A percentile compares a stretch with the other conserved stretches of the same genome.
Evolutionary conservation across 2,888 invertebrate genomes (phyloP).

Genomic region (Diploptera punctata): DNA sequence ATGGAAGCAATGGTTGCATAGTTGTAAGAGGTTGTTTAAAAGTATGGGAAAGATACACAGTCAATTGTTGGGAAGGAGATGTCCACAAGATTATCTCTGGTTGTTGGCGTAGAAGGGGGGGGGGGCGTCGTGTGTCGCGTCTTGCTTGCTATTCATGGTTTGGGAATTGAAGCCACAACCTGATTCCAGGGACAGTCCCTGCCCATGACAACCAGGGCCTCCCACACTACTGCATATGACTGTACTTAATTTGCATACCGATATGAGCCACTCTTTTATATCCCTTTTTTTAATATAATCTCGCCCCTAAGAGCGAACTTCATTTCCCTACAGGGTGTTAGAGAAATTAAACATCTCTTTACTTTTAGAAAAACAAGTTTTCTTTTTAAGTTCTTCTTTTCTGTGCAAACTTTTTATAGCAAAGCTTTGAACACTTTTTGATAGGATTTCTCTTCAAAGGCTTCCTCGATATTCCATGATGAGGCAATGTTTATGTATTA

Average conservation of each 20-base stretch:
- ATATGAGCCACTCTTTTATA: background rate
- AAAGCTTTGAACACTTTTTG: constrained; percentile 15
- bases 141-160: constrained; percentile 37
- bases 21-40: too few species aligned
- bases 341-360: too few species aligned
- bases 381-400: constrained; percentile 6
- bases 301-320: too few species aligned
- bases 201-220: background rate
- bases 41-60: too few species aligned
- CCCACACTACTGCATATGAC: background rate
- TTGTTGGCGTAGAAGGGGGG: too few species aligned
- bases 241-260: constrained; percentile 7
- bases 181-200: constrained; percentile 2
- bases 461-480: constrained; percentile 24
- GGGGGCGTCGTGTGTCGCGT: too few species aligned
- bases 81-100: too few species aligned
- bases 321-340: background rate
- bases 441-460: constrained; percentile 19
- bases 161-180: constrained; percentile 33
- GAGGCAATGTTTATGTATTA: constrained; percentile 31
- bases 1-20: too few species aligned
- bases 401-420: background rate
- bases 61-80: too few species aligned
- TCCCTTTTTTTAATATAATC: too few species aligned
- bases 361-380: background rate